These are phyloP conservation scores for Stenolophus ochropezus DNA, from an alignment of 2,888 invertebrate species.

Conservation along the genomic window DNA sequence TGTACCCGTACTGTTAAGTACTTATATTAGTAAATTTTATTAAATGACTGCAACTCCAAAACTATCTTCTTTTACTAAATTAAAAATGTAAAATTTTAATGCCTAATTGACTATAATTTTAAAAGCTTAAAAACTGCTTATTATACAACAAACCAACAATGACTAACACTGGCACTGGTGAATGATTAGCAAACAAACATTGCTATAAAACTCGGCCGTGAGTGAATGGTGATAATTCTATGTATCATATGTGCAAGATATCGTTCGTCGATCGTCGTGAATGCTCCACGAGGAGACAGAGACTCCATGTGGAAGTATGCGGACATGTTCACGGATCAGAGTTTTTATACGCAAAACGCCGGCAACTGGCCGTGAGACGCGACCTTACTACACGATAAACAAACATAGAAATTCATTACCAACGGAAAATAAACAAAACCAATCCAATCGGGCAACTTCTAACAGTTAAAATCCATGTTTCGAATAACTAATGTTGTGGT, in stretches of 20 bases:
- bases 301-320: conserved; percentile 11
- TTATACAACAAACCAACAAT: conserved; percentile 3
- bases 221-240: conserved; percentile 25
- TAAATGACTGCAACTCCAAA: too few relatives aligned
- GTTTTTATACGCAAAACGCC: conserved; percentile 1
- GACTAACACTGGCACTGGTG: neutral
- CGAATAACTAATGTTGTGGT: too few relatives aligned
- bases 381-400: neutral
- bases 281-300: neutral
- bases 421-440: neutral
- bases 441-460: too few relatives aligned
- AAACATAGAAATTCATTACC: neutral
- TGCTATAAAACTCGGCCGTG: conserved; percentile 18
- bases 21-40: too few relatives aligned
- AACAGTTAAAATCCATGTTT: too few relatives aligned
- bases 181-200: conserved; percentile 8
- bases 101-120: too few relatives aligned
- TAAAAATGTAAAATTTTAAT: too few relatives aligned
- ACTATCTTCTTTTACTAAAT: too few relatives aligned
- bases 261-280: neutral
- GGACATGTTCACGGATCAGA: conserved; percentile 24
- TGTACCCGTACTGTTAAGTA: too few relatives aligned
- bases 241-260: neutral
- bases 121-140: neutral
- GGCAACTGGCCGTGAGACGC: conserved; percentile 16